Conservation (phyloP, 2,888 invertebrate species). For the Hypolimnas misippus region DNA sequence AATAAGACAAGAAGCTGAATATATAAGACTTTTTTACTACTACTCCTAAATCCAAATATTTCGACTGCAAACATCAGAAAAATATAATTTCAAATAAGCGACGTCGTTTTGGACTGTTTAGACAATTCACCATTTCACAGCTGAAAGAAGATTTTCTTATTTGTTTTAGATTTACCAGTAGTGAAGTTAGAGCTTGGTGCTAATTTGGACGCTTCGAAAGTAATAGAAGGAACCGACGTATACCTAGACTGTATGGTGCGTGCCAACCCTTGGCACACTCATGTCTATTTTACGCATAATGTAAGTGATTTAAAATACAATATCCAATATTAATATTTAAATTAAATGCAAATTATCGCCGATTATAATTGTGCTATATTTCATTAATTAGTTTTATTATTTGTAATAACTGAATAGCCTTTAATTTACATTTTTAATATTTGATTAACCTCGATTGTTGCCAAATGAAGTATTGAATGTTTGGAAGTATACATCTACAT, state of each 20-base stretch:
- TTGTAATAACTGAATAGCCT: not conserved
- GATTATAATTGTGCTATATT: not conserved
- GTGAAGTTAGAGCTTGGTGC: constrained; percentile 89
- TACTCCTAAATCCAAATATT: too few species aligned
- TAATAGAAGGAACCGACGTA: constrained; percentile 92
- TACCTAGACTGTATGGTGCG: constrained; percentile 92
- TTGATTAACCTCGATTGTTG: not conserved
- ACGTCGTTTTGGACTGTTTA: too few species aligned
- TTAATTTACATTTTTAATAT: not conserved
- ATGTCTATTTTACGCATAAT: constrained; percentile 88
- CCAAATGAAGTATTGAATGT: not conserved
- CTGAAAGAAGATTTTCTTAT: too few species aligned
- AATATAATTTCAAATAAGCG: too few species aligned
- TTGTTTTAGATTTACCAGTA: constrained; percentile 87
- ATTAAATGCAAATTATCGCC: not conserved
- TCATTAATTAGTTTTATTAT: not conserved
- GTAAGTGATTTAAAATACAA: constrained; percentile 66
- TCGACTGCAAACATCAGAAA: too few species aligned
- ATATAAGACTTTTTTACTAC: too few species aligned
- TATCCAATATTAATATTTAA: not conserved
- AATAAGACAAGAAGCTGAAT: too few species aligned
- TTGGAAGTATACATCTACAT: not conserved
- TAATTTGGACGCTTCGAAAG: constrained; percentile 88
- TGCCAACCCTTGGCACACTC: constrained; percentile 89
- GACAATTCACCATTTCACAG: too few species aligned